A percentile compares a stretch with the other conserved stretches of the same genome.
Evolutionary conservation across 2,113 vertebrate species (phyloP).

Genomic region (Seriola aureovittata): DNA sequence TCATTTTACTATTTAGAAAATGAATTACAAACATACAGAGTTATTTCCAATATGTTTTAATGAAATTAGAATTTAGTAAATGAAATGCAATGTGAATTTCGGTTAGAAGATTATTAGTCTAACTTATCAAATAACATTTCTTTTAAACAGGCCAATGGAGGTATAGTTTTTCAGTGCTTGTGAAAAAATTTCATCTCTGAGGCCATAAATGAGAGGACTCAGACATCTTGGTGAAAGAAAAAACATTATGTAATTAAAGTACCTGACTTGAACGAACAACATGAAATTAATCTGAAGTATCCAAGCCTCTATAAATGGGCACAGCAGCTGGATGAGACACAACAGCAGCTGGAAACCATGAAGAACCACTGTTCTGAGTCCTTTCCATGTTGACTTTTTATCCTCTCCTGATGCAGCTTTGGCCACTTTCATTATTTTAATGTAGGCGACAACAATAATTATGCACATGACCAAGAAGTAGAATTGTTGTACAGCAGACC

Average conservation of each 20-base stretch:
- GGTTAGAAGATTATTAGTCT: no score
- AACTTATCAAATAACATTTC: neutral
- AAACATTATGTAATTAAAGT: slow-evolving; percentile 58
- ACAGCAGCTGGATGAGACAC: slow-evolving; percentile 61
- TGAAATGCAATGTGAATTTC: no score
- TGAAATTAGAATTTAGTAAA: no score
- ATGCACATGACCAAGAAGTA: neutral
- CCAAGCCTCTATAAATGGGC: slow-evolving; percentile 56
- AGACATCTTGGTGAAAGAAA: slow-evolving; percentile 48
- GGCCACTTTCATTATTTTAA: slow-evolving; percentile 14
- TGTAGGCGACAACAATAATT: neutral
- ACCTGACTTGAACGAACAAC: slow-evolving; percentile 12
- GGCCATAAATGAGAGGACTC: slow-evolving; percentile 31
- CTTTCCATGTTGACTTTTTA: slow-evolving; percentile 52
- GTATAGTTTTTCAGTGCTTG: slow-evolving; percentile 39
- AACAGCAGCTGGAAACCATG: slow-evolving; percentile 70
- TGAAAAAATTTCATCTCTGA: slow-evolving; percentile 60
- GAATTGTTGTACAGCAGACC: neutral
- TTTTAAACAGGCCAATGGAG: slow-evolving; percentile 17
- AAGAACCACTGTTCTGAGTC: slow-evolving; percentile 63
- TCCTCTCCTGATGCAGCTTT: slow-evolving; percentile 19
- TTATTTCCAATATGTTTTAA: no score
- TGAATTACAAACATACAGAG: no score
- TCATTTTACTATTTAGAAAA: no score
- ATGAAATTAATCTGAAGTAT: slow-evolving; percentile 10